Evolutionary conservation across 2,113 vertebrate species (phyloP), one percentile per base, ranked within the genome.

Genomic region (Xenopus tropicalis): DNA sequence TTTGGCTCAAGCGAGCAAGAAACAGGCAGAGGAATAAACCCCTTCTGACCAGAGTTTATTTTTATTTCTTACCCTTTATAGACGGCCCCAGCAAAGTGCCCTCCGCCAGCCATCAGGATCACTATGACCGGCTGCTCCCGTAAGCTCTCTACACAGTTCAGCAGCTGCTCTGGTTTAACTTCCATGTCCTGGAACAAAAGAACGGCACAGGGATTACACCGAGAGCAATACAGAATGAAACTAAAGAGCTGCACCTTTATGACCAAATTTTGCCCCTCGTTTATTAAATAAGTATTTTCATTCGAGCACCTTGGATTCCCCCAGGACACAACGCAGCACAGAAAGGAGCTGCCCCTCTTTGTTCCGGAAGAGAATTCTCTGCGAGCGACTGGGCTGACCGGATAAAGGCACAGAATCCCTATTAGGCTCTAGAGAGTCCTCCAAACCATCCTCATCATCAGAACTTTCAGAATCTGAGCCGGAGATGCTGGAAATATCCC

Each of bases 401-500:
- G 24, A 81, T 80, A 17, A 48, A 78, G 79, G 17, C 68, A 72
- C 21, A 19, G 14, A 70, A 8, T 61, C 67, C 61, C 61, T 78
- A 5, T 17, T 61, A 0, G 44, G 23, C 61, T 51, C 54, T 61
- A 77, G 21, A 1, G 54, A 61, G 8, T 29, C 0, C 22, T 85
- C 82, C 0, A 78, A 82, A 37, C n/a, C n/a, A n/a, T 88, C 82
- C 1, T 66, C 69, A 8, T 86, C 81, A 0, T 79, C 86, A 24
- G 72, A 82, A 8, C 88, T 87, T 13, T 92, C 93, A 0, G 91
- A 94, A 80, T 96, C 95, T 0, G 97, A 98, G 13, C 96, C 96
- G 0, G 96, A 98, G 82, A 98, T 98, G 78, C 97, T 98, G 42
- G 97, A 99, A 81, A 98, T 72, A 48, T 98, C 95, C 58, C 94